A percentile compares a stretch with the other conserved stretches of the same genome.
These are phyloP conservation scores for Drosophila kuntzei DNA, from an alignment of 2,888 invertebrate species.

Conservation along the genomic window DNA sequence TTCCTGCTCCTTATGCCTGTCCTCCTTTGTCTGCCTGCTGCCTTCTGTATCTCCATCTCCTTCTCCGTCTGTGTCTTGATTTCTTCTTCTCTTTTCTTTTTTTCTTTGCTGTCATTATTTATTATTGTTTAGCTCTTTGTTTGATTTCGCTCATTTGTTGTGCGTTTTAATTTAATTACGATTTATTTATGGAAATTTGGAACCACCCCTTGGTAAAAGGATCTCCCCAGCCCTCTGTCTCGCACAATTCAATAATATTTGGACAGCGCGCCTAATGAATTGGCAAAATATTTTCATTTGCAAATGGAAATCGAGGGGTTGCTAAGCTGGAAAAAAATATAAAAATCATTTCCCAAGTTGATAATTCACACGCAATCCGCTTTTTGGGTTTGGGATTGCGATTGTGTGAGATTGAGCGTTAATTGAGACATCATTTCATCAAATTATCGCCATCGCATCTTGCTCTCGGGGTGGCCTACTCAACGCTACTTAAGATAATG, in stretches of 20 bases:
- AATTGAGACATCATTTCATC: constrained; percentile 80
- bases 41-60: background rate
- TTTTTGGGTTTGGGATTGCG: background rate
- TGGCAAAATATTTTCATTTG: constrained; percentile 62
- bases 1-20: constrained; percentile 12
- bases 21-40: constrained; percentile 30
- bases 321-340: constrained; percentile 18
- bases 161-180: constrained; percentile 76
- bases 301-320: constrained; percentile 46
- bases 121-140: constrained; percentile 71
- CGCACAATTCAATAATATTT: constrained; percentile 63
- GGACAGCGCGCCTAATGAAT: constrained; percentile 71
- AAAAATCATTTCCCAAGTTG: constrained; percentile 41
- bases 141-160: constrained; percentile 63
- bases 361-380: constrained; percentile 65
- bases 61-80: constrained; percentile 14
- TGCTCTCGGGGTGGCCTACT: constrained; percentile 62
- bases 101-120: constrained; percentile 69
- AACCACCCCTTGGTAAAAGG: constrained; percentile 4
- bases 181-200: constrained; percentile 75
- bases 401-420: constrained; percentile 36
- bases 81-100: constrained; percentile 25
- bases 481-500: constrained; percentile 75
- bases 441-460: constrained; percentile 68
- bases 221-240: background rate